Evolutionary conservation across 2,113 vertebrate species (phyloP).

Genomic region (Vulpes vulpes): DNA sequence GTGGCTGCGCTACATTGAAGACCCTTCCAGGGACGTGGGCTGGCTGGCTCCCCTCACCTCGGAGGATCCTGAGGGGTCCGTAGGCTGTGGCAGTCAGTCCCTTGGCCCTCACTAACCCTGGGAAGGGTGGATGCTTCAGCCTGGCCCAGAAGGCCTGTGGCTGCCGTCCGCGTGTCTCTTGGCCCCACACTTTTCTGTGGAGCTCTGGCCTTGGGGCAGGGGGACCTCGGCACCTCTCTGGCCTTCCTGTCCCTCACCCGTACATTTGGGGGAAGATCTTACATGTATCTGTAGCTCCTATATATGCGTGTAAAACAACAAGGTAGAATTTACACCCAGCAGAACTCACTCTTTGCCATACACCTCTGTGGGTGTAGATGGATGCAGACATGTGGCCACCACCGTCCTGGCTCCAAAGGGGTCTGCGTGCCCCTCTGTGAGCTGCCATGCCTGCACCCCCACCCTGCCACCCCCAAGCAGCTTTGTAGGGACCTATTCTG

Average conservation of each 20-base stretch:
- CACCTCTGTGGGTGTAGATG: not conserved
- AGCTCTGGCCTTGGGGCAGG: not conserved
- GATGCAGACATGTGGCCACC: accelerated
- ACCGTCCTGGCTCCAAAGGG: accelerated
- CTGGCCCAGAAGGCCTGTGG: not conserved
- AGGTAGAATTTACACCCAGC: accelerated
- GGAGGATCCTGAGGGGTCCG: not conserved
- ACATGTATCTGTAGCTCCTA: no score
- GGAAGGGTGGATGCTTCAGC: not conserved
- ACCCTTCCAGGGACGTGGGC: accelerated
- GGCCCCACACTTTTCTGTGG: not conserved
- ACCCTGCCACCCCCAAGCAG: accelerated
- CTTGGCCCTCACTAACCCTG: not conserved
- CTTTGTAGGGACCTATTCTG: no score
- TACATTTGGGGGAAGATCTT: not conserved
- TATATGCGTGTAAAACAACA: not conserved
- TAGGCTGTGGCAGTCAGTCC: not conserved
- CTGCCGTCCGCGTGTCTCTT: not conserved
- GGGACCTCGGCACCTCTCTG: not conserved
- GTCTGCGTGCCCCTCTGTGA: accelerated
- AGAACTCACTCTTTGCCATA: not conserved
- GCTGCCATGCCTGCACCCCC: accelerated
- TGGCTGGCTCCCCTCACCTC: not conserved
- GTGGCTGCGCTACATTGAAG: accelerated
- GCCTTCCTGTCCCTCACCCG: not conserved